phyloP scores from a whole-genome alignment of 2,113 vertebrate genomes.

The Gymnorhina tibicen region DNA sequence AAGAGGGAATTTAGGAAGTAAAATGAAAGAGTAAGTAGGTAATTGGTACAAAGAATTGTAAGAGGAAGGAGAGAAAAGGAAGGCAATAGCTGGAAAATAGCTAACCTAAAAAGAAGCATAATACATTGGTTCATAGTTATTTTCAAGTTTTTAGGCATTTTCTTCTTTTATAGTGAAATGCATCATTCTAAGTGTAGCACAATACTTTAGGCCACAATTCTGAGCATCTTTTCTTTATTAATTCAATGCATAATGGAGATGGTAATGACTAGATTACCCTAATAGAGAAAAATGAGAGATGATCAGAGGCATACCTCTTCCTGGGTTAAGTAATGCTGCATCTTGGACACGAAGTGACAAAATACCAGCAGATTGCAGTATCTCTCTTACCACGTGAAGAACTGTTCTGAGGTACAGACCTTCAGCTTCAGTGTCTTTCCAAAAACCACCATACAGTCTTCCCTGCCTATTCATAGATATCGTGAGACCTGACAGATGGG shows the following conservation, averaged over 20 bases:
- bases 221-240: background rate
- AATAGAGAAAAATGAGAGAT: background rate
- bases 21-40: background rate
- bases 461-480: background rate
- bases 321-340: background rate
- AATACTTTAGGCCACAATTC: background rate
- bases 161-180: background rate
- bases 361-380: background rate
- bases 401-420: background rate
- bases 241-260: background rate
- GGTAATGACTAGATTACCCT: background rate
- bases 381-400: background rate
- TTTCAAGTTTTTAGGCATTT: background rate
- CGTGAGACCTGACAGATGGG: background rate
- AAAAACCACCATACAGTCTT: background rate
- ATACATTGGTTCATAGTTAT: background rate
- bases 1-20: background rate
- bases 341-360: fast-evolving
- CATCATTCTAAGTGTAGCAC: background rate
- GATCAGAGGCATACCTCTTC: background rate
- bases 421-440: background rate
- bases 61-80: background rate
- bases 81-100: background rate
- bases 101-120: background rate
- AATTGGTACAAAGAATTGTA: background rate